Evolutionary conservation across 2,113 vertebrate genomes (phyloP), one percentile per base, ranked within the genome.

Genomic region (rabbit (Oryctolagus cuniculus)): DNA sequence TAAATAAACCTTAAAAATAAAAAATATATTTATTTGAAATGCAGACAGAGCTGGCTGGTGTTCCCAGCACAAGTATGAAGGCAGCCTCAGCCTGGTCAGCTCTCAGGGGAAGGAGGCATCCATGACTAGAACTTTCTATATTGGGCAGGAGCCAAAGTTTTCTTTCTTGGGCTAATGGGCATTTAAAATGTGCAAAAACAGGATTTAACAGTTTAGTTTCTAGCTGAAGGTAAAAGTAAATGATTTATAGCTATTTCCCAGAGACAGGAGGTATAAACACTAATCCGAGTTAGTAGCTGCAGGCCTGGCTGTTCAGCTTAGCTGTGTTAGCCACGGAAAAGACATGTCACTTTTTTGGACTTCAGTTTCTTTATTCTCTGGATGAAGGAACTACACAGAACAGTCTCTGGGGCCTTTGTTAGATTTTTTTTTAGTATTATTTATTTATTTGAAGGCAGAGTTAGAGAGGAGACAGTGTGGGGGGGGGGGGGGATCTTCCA

Each of bases 191-290:
- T 61, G 11, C 38, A 55, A 31, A 93, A 87, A 82, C 53, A 81
- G 53, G 64, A 83, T 66, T 73, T 78, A 87, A 70, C 31, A 78
- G 44, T 55, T 63, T 90, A 21, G 53, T 64, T 93, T 93, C 82
- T 93, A 64, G 38, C 51, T 87, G 61, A 96, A 82, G 8, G 64
- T 91, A 87, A 83, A 93, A 15, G 72, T 44, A 87, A 83, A 7
- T 63, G 70, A 24, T 70, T 83, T 95, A 77, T 34, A 87, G 10
- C 2, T 10, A 77, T 77, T 19, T 44, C 21, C 73, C 63, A 82
- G 77, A 88, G 83, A 55, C 13, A 38, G 83, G 34, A 84, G 49
- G 31, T 36, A 25, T 44, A 79, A 72, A 66, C 64, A 69, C 25
- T 25, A 67, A 67, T 64, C 44, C 25, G 25, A 66, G 64, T 55